These are phyloP conservation scores for Thyatira batis DNA, from an alignment of 2,888 invertebrate species.

Conservation along the genomic window DNA sequence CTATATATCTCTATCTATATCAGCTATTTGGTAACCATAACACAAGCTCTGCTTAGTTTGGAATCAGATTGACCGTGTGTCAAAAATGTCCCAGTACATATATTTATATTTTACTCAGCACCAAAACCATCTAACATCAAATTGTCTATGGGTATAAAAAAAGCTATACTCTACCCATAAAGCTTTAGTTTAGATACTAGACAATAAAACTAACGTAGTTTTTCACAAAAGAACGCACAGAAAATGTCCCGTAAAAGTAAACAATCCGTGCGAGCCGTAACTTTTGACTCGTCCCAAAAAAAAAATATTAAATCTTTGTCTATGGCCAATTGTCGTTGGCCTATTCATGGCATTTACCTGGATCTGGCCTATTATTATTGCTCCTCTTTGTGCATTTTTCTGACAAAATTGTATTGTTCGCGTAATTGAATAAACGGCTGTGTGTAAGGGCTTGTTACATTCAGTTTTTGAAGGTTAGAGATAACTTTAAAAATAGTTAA, in stretches of 20 bases:
- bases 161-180: neutral
- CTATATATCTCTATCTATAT: too few relatives aligned
- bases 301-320: constrained; percentile 54
- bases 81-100: too few relatives aligned
- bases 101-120: too few relatives aligned
- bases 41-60: too few relatives aligned
- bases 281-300: constrained; percentile 71
- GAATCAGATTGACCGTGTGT: too few relatives aligned
- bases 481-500: neutral
- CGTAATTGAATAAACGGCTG: constrained; percentile 79
- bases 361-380: constrained; percentile 64
- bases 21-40: too few relatives aligned
- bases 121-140: too few relatives aligned
- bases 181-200: neutral
- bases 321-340: constrained; percentile 63
- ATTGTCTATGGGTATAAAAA: too few relatives aligned
- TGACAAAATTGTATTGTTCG: constrained; percentile 72
- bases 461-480: neutral
- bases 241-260: constrained; percentile 59
- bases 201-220: neutral
- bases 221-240: neutral
- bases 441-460: constrained; percentile 44
- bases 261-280: constrained; percentile 58
- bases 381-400: constrained; percentile 69
- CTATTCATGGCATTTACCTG: constrained; percentile 74